These are phyloP conservation scores for Hycleus phaleratus DNA, from an alignment of 1,140 invertebrate species.

Conservation along the genomic window DNA sequence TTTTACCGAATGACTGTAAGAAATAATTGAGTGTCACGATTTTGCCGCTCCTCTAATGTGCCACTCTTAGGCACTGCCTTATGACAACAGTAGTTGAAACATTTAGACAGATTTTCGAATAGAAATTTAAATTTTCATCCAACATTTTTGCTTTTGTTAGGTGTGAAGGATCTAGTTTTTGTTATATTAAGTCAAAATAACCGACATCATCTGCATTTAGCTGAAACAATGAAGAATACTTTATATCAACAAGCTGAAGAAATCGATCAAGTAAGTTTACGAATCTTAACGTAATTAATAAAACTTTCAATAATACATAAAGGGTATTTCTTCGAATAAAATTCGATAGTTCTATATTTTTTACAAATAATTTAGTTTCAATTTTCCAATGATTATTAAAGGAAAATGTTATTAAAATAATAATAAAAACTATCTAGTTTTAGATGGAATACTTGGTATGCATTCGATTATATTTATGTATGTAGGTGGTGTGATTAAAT, in stretches of 20 bases:
- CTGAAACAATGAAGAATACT: slow-evolving; percentile 20
- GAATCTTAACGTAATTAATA: not conserved
- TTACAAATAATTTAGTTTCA: too few species aligned
- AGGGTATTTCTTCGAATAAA: too few species aligned
- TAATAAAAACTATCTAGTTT: not conserved
- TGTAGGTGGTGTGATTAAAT: not conserved
- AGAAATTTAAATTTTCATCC: not conserved
- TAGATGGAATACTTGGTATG: not conserved
- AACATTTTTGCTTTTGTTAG: slow-evolving; percentile 16
- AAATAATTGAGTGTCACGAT: too few species aligned
- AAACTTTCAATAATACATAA: not conserved
- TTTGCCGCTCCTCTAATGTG: too few species aligned
- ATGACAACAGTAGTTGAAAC: too few species aligned
- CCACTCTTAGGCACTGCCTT: too few species aligned
- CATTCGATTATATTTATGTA: not conserved
- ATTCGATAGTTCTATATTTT: too few species aligned
- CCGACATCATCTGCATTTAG: slow-evolving; percentile 20
- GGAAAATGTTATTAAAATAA: too few species aligned
- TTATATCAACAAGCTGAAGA: slow-evolving; percentile 16
- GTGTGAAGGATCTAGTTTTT: slow-evolving; percentile 20
- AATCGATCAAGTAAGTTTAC: slow-evolving; percentile 19
- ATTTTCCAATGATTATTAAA: too few species aligned
- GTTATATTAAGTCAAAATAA: slow-evolving; percentile 30
- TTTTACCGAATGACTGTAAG: too few species aligned
- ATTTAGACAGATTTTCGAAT: too few species aligned